Conservation (phyloP, 2,888 invertebrate genomes). For the Cryptocephalus primarius region DNA sequence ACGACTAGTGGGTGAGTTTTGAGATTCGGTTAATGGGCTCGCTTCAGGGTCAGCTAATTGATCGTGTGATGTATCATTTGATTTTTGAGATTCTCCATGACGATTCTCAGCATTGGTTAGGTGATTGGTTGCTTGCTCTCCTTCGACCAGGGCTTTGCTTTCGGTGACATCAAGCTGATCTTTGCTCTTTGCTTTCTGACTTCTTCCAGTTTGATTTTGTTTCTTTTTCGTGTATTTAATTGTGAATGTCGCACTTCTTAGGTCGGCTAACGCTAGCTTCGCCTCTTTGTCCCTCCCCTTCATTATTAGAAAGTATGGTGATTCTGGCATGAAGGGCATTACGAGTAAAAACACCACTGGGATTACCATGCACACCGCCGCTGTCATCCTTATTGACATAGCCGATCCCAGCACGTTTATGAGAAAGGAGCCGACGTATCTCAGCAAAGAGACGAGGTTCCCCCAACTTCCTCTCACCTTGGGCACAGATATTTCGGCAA, state of each 20-base stretch:
- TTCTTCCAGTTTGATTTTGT: too few species aligned
- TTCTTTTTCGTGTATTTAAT: too few species aligned
- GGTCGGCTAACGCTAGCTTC: conserved; percentile 15
- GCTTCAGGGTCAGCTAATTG: too few species aligned
- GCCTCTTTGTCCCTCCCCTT: conserved; percentile 19
- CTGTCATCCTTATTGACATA: conserved; percentile 41
- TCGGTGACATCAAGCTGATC: too few species aligned
- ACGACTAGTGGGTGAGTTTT: too few species aligned
- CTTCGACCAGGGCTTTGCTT: too few species aligned
- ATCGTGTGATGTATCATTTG: too few species aligned
- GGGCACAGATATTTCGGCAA: conserved; percentile 25
- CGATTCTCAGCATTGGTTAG: too few species aligned
- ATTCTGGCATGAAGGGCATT: conserved; percentile 51
- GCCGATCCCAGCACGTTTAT: conserved; percentile 45
- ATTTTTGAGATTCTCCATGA: too few species aligned
- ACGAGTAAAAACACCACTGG: conserved; percentile 38
- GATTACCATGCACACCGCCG: conserved; percentile 37
- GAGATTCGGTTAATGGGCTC: too few species aligned
- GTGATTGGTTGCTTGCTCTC: too few species aligned
- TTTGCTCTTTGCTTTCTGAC: too few species aligned
- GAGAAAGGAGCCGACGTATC: conserved; percentile 19
- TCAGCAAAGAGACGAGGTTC: conserved; percentile 18
- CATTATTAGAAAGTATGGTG: conserved; percentile 24
- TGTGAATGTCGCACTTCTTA: conserved; percentile 9
- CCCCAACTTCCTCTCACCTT: conserved; percentile 26